These are phyloP conservation scores for Dryomyza anilis DNA, from an alignment of 2,888 invertebrate genomes.

Conservation along the genomic window DNA sequence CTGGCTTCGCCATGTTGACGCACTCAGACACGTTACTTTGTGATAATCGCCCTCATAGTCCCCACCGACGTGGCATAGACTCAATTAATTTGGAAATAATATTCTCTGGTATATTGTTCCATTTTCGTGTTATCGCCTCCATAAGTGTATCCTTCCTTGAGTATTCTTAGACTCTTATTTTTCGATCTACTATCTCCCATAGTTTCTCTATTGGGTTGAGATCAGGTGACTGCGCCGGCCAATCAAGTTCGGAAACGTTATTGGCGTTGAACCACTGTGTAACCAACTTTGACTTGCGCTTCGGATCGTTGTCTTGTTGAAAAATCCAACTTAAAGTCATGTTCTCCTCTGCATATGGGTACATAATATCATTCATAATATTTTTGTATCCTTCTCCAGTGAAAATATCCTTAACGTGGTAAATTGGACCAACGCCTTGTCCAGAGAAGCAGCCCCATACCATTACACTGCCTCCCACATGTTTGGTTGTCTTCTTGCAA, in stretches of 20 bases:
- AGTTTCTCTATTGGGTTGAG: background rate
- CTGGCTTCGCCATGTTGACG: too few relatives aligned
- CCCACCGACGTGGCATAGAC: background rate
- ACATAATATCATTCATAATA: slow-evolving; percentile 8
- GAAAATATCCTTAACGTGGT: slow-evolving; percentile 20
- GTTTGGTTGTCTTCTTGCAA: slow-evolving; percentile 4
- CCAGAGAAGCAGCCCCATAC: slow-evolving; percentile 22
- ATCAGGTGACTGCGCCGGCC: background rate
- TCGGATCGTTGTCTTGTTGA: background rate
- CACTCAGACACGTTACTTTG: too few relatives aligned
- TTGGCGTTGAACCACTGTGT: background rate
- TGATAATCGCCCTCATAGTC: too few relatives aligned
- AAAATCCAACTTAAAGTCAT: background rate
- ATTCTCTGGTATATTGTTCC: background rate
- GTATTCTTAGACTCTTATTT: too few relatives aligned
- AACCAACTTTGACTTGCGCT: background rate
- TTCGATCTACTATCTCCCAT: background rate
- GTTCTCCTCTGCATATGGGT: slow-evolving; percentile 1
- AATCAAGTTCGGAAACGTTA: background rate
- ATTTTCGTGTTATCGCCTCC: background rate
- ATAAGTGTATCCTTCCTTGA: too few relatives aligned
- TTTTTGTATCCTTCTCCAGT: background rate
- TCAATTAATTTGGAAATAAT: background rate
- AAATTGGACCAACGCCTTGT: slow-evolving; percentile 16
- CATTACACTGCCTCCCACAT: slow-evolving; percentile 15